phyloP scores from a whole-genome alignment of 2,888 invertebrate species.

The Aspidapion aeneum region DNA sequence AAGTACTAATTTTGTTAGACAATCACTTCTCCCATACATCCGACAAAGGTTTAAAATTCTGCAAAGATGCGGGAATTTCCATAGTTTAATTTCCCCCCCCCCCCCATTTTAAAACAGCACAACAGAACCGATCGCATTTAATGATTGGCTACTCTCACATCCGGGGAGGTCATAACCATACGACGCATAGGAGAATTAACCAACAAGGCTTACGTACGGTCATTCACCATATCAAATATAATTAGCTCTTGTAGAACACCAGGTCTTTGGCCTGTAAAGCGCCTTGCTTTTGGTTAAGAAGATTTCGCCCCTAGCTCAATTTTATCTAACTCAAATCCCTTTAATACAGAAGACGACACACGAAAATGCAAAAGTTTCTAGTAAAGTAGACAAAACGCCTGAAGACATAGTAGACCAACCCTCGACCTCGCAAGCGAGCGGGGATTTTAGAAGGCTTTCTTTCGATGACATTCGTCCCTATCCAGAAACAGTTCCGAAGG shows the following conservation, averaged over 20 bases:
- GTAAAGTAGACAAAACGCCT: background rate
- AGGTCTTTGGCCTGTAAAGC: conserved; percentile 6
- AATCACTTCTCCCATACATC: conserved; percentile 1
- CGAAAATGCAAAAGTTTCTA: too few species aligned
- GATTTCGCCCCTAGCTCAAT: conserved; percentile 1
- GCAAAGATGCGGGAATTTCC: too few species aligned
- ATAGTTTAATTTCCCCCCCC: too few species aligned
- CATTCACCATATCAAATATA: conserved; percentile 3
- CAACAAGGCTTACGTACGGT: conserved; percentile 7
- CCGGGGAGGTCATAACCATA: conserved; percentile 16
- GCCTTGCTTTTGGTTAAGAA: conserved; percentile 2
- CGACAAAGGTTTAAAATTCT: too few species aligned
- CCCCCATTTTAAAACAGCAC: too few species aligned
- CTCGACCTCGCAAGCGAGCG: background rate
- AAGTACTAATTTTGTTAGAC: conserved; percentile 1
- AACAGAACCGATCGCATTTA: too few species aligned
- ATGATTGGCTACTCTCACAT: conserved; percentile 16
- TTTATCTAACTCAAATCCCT: background rate
- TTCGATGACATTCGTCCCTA: background rate
- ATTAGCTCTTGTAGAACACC: conserved; percentile 6
- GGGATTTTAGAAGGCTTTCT: too few species aligned
- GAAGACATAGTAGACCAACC: background rate
- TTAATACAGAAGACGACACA: background rate
- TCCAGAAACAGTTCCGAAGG: conserved; percentile 1
- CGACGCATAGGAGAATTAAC: conserved; percentile 6